Evolutionary conservation across 2,113 vertebrate genomes (phyloP).

Genomic region (Paraplagusia blochii): DNA sequence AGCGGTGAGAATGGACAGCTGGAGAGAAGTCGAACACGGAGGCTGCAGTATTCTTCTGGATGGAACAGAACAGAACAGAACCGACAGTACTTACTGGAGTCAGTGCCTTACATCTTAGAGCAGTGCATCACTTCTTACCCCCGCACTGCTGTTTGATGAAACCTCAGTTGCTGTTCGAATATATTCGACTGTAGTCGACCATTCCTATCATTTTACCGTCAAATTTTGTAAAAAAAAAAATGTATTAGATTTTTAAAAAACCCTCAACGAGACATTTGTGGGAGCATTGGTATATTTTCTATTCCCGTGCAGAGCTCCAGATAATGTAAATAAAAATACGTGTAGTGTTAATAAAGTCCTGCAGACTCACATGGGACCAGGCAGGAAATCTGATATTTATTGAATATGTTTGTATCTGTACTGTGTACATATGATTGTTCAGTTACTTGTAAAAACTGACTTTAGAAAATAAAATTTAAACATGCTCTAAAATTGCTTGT

Average conservation of each 20-base stretch:
- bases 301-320: constrained; percentile 40
- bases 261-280: constrained; percentile 53
- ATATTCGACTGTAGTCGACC: constrained; percentile 9
- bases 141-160: constrained; percentile 14
- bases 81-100: constrained; percentile 68
- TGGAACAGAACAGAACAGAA: constrained; percentile 59
- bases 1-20: constrained; percentile 19
- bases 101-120: constrained; percentile 56
- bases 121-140: constrained; percentile 36
- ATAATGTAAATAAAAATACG: constrained; percentile 67
- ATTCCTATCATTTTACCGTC: constrained; percentile 21
- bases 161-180: constrained; percentile 28
- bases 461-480: constrained; percentile 68
- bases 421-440: constrained; percentile 70
- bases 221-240: constrained; percentile 37
- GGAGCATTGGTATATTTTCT: constrained; percentile 28
- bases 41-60: constrained; percentile 18
- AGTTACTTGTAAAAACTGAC: constrained; percentile 64
- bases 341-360: constrained; percentile 53
- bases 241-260: constrained; percentile 37
- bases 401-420: constrained; percentile 74
- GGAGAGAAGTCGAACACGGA: constrained; percentile 14
- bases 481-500: constrained; percentile 7
- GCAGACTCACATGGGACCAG: constrained; percentile 41
- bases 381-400: constrained; percentile 68